A percentile compares a stretch with the other conserved stretches of the same genome.
Conservation (phyloP, 1,140 invertebrate species). For the Battus philenor region DNA sequence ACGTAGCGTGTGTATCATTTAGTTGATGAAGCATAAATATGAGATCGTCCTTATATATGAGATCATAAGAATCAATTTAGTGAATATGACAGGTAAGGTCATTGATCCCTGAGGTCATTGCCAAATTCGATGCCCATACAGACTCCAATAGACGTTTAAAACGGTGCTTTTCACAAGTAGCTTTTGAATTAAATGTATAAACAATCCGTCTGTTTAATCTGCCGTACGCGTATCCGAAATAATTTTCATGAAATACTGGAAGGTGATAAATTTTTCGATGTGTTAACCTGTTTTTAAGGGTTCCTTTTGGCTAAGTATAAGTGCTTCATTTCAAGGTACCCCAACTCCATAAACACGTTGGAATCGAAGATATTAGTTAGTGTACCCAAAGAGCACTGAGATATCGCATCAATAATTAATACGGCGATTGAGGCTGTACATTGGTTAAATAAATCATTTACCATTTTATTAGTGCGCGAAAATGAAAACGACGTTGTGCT, state of each 20-base stretch:
- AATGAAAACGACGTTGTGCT: slow-evolving; percentile 22
- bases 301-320: slow-evolving; percentile 19
- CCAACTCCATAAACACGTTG: slow-evolving; percentile 46
- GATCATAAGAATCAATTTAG: slow-evolving; percentile 24
- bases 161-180: slow-evolving; percentile 37
- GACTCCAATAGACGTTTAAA: slow-evolving; percentile 44
- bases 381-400: slow-evolving; percentile 44
- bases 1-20: neutral
- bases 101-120: slow-evolving; percentile 62
- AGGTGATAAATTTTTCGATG: slow-evolving; percentile 11
- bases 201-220: slow-evolving; percentile 12
- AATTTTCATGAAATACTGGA: neutral
- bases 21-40: neutral
- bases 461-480: slow-evolving; percentile 8
- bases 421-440: no score
- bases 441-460: no score
- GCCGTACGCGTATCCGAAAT: neutral
- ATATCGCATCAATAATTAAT: neutral
- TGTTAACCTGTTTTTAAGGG: slow-evolving; percentile 22
- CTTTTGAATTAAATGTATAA: slow-evolving; percentile 22
- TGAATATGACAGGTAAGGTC: slow-evolving; percentile 29
- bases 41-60: slow-evolving; percentile 7
- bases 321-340: slow-evolving; percentile 54
- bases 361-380: slow-evolving; percentile 57
- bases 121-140: slow-evolving; percentile 57